Base-by-base conservation (phyloP, 2,113 vertebrate genomes). In the Theropithecus gelada region DNA sequence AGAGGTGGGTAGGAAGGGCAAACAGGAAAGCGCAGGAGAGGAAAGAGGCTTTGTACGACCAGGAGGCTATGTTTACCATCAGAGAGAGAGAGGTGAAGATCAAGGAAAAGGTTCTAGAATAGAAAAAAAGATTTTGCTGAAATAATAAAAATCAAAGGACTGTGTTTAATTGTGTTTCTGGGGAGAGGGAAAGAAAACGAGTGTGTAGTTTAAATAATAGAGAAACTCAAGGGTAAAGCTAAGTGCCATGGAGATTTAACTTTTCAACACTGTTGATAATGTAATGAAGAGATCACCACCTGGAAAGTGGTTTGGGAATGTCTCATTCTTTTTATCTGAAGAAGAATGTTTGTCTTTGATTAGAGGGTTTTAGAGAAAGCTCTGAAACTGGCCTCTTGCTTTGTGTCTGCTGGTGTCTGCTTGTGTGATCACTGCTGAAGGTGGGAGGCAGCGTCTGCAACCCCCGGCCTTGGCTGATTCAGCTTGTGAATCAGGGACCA, bases 191-290 rank as follows among this genome's bases (percentile, higher is more conserved):
- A 14, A n/a, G 20, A 40, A n/a, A n/a, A 17, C 25, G 8, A 6
- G 18, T 17, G 27, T 6, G 43, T 7, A 0, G 7, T 72, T 45
- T 17, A 45, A 57, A 20, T 9, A 40, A 30, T 1, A 25, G 43
- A 80, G 61, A 73, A 30, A 27, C 11, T 5, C 3, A 0, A 57
- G 35, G 16, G n/a, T 11, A 27, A 66, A 66, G 16, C 2, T 0
- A 23, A 10, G 45, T 0, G 18, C 2, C 0, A 0, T 0, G 13
- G 16, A 10, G 4, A 6, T 2, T 8, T 2, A 20, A 1, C 32
- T 43, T 72, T 66, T 43, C 55, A 18, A 5, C 9, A 6, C 22
- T 5, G 4, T 8, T 45, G 6, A 7, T 30, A 59, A 38, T 0
- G 0, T 22, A 5, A 50, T 0, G 48, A 55, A 13, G 18, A 32